Base-by-base conservation (phyloP, 2,797 vertebrate species). In the Megalops cyprinoides region DNA sequence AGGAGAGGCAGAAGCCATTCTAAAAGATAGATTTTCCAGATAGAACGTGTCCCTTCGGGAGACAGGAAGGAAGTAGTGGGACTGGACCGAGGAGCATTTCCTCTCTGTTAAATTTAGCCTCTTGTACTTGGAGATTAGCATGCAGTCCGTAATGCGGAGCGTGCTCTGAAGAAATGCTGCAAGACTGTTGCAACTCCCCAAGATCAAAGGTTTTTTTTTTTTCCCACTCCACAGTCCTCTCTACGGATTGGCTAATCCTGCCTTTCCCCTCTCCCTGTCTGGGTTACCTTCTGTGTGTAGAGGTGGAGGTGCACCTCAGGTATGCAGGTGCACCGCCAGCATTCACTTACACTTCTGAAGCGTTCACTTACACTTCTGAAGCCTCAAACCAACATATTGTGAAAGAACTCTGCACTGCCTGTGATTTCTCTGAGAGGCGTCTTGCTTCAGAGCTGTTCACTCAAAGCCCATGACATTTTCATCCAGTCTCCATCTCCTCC, bases 41-140 rank as follows among this genome's bases (percentile, higher is more conserved):
- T 83, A 14, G 53, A 53, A 37, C 51, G 42, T 23, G 60, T 15
- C 31, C 20, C 51, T 62, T 23, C 15, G 8, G 39, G 15, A 51
- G 44, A 77, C 79, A 81, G 82, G 84, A 85, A 85, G 81, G 67
- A 34, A 49, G 48, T 73, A 31, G 25, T 60, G 37, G 55, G 56
- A 75, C 48, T 55, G 49, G 15, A 56, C 44, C 42, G 67, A 75
- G 48, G 8, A 77, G 67, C 9, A 71, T 79, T 83, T 83, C 77
- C 82, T 85, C 76, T 39, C n/a, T 31, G 76, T 80, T 79, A 83
- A 81, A 79, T 74, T 46, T 83, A 81, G 84, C 44, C 34, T 12
- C 9, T 53, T 73, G 44, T 58, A 28, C 77, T 44, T 49, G 34
- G 18, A 60, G 8, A 53, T 75, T n/a, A 39, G 49, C 79, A 15